Evolutionary conservation across 1,140 invertebrate genomes (phyloP), one percentile per base, ranked within the genome.

Genomic region (Drosophila kepulauana): DNA sequence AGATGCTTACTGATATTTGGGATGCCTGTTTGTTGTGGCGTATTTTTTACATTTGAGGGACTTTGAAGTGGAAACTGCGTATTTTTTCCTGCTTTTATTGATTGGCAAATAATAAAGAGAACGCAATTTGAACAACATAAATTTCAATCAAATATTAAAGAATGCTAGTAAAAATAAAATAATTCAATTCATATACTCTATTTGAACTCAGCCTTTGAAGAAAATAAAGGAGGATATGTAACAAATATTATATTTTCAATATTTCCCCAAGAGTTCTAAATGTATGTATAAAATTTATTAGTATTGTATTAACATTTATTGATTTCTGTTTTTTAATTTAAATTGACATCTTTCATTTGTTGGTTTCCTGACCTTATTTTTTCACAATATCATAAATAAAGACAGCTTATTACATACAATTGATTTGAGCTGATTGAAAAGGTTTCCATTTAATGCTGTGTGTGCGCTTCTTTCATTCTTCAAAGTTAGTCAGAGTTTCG

Each of bases 1-100:
- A 71, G 59, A 64, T 75, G 67, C 73, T 75, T 75, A 56, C n/a
- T 41, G 45, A 16, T 48, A 28, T 38, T 73, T 48, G 30, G 11
- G 25, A 38, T 54, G 56, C 8, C 33, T 13, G n/a, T 51, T 58
- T 65, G 51, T 25, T 58, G 25, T 33, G 33, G 20, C 25, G 51
- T 43, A 35, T 45, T 73, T 62, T 59, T 7, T 63, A 57, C 33
- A 69, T 62, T 75, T 33, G 15, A 41, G 35, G 25, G 11, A 58
- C 51, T 63, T 64, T 75, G 38, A 62, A 56, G 65, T 69, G 65
- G 28, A 63, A 46, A 46, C 16, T 54, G 33, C 15, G 38, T 43
- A 20, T 33, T 51, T 51, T 69, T 51, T 51, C 11, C 5, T 11
- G 51, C 16, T 54, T 2, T 41, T 56, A 69, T 74, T 74, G 71